A percentile compares a stretch with the other conserved stretches of the same genome.
Conservation (phyloP, 2,797 vertebrate species). For the Halcyon badia region DNA sequence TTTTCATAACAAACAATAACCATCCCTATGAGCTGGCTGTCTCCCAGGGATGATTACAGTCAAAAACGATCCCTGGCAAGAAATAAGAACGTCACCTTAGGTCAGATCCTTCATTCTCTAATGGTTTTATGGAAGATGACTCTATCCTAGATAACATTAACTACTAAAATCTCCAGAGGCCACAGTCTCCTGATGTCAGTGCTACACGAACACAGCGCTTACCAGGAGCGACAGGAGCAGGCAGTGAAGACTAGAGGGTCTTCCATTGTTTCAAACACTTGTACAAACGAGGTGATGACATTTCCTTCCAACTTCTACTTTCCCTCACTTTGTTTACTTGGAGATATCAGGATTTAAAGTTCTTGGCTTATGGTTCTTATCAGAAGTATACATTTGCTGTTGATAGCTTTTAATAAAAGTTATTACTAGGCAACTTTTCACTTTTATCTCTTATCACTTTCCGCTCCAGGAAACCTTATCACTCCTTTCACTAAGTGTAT, state of each 20-base stretch:
- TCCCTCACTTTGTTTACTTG: background rate
- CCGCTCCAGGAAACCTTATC: constrained; percentile 73
- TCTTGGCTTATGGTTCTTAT: constrained; percentile 51
- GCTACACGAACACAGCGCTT: background rate
- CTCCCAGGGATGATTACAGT: background rate
- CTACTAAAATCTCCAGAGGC: background rate
- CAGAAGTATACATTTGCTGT: constrained; percentile 35
- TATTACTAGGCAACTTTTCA: constrained; percentile 66
- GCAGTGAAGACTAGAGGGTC: background rate
- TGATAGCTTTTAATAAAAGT: constrained; percentile 66
- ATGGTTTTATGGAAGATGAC: background rate
- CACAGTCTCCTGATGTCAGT: background rate
- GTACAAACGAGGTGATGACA: rapidly evolving
- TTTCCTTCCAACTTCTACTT: background rate
- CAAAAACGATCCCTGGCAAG: rapidly evolving
- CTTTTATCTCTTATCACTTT: constrained; percentile 76
- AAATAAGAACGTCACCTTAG: background rate
- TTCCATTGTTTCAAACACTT: background rate
- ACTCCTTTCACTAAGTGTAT: constrained; percentile 65
- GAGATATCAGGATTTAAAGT: constrained; percentile 32
- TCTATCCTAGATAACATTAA: background rate
- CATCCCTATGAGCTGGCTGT: background rate
- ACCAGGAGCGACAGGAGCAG: rapidly evolving
- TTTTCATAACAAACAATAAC: background rate
- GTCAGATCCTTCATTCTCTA: background rate